Evolutionary conservation across 2,888 invertebrate species (phyloP), one percentile per base, ranked within the genome.

Genomic region (Calameuta pallipes): DNA sequence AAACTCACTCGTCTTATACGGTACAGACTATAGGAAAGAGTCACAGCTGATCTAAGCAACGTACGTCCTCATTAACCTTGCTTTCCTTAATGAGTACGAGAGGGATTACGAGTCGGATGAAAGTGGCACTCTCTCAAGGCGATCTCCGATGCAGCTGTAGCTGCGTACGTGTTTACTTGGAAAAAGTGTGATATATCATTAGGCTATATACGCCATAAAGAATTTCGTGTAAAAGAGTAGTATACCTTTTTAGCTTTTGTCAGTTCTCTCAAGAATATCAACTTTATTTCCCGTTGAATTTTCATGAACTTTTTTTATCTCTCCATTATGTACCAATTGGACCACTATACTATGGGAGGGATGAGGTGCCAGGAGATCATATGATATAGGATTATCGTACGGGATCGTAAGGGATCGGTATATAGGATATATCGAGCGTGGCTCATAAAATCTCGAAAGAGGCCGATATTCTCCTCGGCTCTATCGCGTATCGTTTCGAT

Each of bases 81-180:
- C 86, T 87, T 89, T 86, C 90, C 87, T 89, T 90, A 90, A 90
- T 90, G 89, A 89, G 89, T 87, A 86, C 56, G 56, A 56, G 56
- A 90, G 89, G 89, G 89, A 90, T 90, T 89, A 89, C 87, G 87
- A 84, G 87, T 56, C 87, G 30, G 85, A 89, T 88, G 90, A 88
- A 88, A 87, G 87, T 87, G 86, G 56, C 56, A 56, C 56, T 56
- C 56, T 88, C 87, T 86, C 85, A 85, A 86, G 85, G 86, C 85
- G 85, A 75, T 77, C 79, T 56, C 56, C 15, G 56, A 56, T 56
- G 23, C 56, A 56, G 56, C 56, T 56, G 56, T 56, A 56, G 87
- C 90, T 87, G 88, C 89, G 88, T 73, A 86, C 88, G 86, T 85
- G 84, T 87, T 87, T 87, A 89, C 88, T 86, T 90, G 90, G 90